These are phyloP conservation scores for Iguana delicatissima DNA, from an alignment of 2,797 vertebrate species.

Conservation along the genomic window DNA sequence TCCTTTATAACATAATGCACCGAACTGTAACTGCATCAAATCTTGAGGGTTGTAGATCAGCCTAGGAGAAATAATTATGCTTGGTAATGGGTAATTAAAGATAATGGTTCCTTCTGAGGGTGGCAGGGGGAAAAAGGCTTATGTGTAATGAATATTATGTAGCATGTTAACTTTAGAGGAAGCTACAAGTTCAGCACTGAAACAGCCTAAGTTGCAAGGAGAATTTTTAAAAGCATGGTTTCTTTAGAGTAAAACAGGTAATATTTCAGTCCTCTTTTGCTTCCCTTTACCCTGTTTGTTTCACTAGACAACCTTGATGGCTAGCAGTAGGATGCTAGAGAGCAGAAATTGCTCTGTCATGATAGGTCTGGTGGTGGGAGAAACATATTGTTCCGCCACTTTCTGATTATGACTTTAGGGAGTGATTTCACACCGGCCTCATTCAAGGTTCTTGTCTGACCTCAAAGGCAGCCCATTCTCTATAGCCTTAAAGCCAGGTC, in stretches of 20 bases:
- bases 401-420: constrained; percentile 86
- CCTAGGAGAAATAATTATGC: constrained; percentile 79
- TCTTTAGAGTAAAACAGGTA: not conserved
- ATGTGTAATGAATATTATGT: constrained; percentile 76
- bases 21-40: constrained; percentile 72
- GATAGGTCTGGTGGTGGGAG: constrained; percentile 81
- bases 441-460: constrained; percentile 86
- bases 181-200: constrained; percentile 73
- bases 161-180: constrained; percentile 83
- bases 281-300: not conserved
- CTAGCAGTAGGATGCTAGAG: constrained; percentile 67
- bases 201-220: constrained; percentile 58
- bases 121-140: constrained; percentile 74
- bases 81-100: constrained; percentile 83
- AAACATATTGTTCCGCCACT: constrained; percentile 84
- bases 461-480: constrained; percentile 61
- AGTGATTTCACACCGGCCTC: constrained; percentile 74
- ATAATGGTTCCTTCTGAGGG: constrained; percentile 80
- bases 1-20: constrained; percentile 73
- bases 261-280: rapidly evolving
- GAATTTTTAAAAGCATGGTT: not conserved
- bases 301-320: constrained; percentile 27
- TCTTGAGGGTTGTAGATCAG: constrained; percentile 75
- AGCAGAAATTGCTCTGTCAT: constrained; percentile 76
- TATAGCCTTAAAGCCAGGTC: constrained; percentile 13